These are phyloP conservation scores for Gonocerus acuteangulatus DNA, from an alignment of 2,888 invertebrate genomes.

Conservation along the genomic window DNA sequence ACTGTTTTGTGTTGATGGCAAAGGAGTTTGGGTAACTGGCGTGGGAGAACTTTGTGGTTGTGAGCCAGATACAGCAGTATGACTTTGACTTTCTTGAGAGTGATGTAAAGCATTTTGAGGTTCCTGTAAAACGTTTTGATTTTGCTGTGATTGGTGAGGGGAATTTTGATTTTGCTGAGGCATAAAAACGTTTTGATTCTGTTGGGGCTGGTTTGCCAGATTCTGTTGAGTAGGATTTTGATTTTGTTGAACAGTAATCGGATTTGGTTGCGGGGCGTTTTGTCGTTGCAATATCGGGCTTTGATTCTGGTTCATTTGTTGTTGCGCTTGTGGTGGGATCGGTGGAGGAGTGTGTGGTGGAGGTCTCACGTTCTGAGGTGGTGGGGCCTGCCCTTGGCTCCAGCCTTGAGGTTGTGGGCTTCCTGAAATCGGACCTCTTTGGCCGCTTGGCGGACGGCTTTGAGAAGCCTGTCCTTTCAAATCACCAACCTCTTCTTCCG, in stretches of 20 bases:
- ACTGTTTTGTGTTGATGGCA: constrained; percentile 1
- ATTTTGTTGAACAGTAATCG: not conserved
- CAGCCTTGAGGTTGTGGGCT: not conserved
- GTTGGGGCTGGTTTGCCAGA: not conserved
- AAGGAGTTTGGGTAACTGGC: not conserved
- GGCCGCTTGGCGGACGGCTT: constrained; percentile 1
- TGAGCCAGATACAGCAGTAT: not conserved
- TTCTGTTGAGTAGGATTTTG: not conserved
- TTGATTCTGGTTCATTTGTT: not conserved
- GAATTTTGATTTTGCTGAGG: not conserved
- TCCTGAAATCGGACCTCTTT: not conserved
- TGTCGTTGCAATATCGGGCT: not conserved
- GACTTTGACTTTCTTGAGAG: too few species aligned
- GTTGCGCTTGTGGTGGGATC: not conserved
- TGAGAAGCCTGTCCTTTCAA: not conserved
- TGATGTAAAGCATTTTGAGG: too few species aligned
- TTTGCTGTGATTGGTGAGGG: not conserved
- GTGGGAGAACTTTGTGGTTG: not conserved
- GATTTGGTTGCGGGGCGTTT: not conserved
- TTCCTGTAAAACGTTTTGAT: too few species aligned
- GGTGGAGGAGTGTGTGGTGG: not conserved
- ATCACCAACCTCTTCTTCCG: constrained; percentile 9
- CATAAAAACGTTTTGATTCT: too few species aligned
- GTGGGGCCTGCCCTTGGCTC: not conserved
- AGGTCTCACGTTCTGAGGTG: constrained; percentile 1